Conservation (phyloP, 2,113 vertebrate species). For the Grus americana region DNA sequence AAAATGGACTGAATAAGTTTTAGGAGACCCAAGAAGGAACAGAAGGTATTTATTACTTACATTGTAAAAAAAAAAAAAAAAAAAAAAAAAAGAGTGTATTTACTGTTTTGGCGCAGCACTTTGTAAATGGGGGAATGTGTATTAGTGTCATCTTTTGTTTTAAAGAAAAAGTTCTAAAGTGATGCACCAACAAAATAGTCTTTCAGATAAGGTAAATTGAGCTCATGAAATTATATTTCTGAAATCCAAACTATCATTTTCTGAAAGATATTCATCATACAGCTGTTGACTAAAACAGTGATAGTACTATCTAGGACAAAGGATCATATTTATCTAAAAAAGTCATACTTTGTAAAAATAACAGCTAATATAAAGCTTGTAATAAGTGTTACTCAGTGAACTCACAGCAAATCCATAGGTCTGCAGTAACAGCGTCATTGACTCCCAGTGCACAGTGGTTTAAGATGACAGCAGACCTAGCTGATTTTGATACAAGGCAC, state of each 20-base stretch:
- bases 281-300: background rate
- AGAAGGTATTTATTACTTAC: background rate
- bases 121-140: background rate
- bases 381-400: background rate
- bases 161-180: background rate
- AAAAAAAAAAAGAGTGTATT: background rate
- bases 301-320: background rate
- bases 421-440: background rate
- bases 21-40: background rate
- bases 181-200: background rate
- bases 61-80: background rate
- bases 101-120: background rate
- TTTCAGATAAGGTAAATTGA: background rate
- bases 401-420: background rate
- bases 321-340: background rate
- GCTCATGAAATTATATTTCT: background rate
- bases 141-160: background rate
- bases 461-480: background rate
- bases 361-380: background rate
- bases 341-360: background rate
- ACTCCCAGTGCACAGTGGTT: background rate
- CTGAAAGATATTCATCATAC: background rate
- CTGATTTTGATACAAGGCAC: background rate
- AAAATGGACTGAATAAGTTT: background rate
- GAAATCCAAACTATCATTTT: background rate